Evolutionary conservation across 2,888 invertebrate genomes (phyloP).

Genomic region (Limnephilus rhombicus): DNA sequence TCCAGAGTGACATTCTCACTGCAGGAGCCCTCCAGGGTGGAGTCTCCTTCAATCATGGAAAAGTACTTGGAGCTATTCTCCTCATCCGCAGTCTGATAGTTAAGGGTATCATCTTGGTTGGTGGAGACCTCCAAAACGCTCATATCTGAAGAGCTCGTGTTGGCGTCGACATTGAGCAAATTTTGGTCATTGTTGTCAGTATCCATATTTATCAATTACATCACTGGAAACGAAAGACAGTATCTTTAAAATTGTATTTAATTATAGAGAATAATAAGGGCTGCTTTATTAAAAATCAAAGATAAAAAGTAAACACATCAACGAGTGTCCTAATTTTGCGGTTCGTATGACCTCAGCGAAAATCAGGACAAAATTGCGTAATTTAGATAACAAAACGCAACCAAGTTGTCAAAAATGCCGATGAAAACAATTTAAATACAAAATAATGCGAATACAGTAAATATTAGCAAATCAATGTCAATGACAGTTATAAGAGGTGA

Average conservation of each 20-base stretch:
- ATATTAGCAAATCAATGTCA: slow-evolving; percentile 53
- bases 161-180: slow-evolving; percentile 44
- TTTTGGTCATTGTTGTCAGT: slow-evolving; percentile 44
- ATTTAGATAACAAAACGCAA: slow-evolving; percentile 30
- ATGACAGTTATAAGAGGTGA: slow-evolving; percentile 57
- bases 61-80: slow-evolving; percentile 73
- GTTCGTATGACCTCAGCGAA: slow-evolving; percentile 31
- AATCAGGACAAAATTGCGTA: slow-evolving; percentile 47
- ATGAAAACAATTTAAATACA: not conserved
- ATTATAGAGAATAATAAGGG: not conserved
- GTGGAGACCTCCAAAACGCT: slow-evolving; percentile 54
- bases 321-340: slow-evolving; percentile 39
- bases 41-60: slow-evolving; percentile 74
- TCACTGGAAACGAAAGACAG: slow-evolving; percentile 32
- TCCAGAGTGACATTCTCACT: slow-evolving; percentile 50
- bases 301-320: slow-evolving; percentile 33
- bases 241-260: not conserved
- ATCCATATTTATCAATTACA: slow-evolving; percentile 58
- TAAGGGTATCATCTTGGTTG: slow-evolving; percentile 60
- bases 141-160: slow-evolving; percentile 45
- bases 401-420: not conserved
- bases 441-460: slow-evolving; percentile 33
- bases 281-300: not conserved
- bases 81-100: slow-evolving; percentile 74
- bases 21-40: slow-evolving; percentile 66